These are phyloP conservation scores for Manis javanica DNA, from an alignment of 2,797 vertebrate genomes.

Conservation along the genomic window DNA sequence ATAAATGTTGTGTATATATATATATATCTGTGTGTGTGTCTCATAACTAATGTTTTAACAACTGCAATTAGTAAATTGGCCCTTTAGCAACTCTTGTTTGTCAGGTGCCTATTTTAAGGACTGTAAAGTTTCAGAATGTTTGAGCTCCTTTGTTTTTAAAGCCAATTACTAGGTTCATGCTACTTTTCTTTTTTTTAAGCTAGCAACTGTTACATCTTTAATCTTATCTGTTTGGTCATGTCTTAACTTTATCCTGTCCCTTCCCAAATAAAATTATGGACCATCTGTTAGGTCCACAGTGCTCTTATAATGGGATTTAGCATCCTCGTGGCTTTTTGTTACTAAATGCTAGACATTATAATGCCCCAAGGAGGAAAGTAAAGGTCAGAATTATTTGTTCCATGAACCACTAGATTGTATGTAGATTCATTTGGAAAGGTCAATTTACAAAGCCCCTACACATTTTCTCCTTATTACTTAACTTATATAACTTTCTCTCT, in stretches of 20 bases:
- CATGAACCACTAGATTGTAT: background rate
- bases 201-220: conserved; percentile 11
- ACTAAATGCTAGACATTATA: conserved; percentile 39
- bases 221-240: background rate
- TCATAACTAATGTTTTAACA: background rate
- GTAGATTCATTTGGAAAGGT: conserved; percentile 12
- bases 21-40: background rate
- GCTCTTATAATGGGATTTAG: conserved; percentile 61
- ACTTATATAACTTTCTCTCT: background rate
- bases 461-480: conserved; percentile 37
- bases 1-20: background rate
- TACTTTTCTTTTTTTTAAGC: background rate
- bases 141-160: conserved; percentile 44
- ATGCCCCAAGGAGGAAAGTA: conserved; percentile 27
- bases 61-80: background rate
- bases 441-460: conserved; percentile 14
- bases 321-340: conserved; percentile 52
- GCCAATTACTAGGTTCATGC: background rate
- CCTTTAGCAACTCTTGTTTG: background rate
- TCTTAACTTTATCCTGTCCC: conserved; percentile 52
- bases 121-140: conserved; percentile 4
- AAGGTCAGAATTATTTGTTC: conserved; percentile 60
- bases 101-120: background rate
- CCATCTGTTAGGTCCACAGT: conserved; percentile 27
- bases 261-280: conserved; percentile 64